These are phyloP conservation scores for Amphiprion ocellaris DNA, from an alignment of 2,113 vertebrate genomes.

Conservation along the genomic window DNA sequence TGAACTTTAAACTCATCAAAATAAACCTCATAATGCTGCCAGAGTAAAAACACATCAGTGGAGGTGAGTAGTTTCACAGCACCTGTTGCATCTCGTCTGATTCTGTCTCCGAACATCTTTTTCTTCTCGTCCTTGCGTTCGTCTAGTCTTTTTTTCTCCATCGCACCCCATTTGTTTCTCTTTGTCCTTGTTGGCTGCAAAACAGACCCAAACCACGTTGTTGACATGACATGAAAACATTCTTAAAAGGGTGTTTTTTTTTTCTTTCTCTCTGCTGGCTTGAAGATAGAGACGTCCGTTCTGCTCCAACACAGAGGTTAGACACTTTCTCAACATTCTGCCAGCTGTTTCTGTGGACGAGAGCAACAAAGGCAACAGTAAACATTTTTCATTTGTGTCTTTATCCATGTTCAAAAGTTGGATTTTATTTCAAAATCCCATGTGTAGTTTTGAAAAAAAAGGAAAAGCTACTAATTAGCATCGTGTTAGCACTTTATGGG, in stretches of 20 bases:
- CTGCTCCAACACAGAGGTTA: slow-evolving; percentile 14
- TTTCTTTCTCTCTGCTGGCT: slow-evolving; percentile 38
- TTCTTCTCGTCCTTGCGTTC: slow-evolving; percentile 21
- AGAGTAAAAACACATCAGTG: slow-evolving; percentile 21
- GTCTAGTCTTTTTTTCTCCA: slow-evolving; percentile 13
- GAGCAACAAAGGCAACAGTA: background rate
- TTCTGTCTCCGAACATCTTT: background rate
- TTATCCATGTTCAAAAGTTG: background rate
- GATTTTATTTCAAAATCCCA: too few species aligned
- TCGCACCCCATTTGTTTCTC: slow-evolving; percentile 25
- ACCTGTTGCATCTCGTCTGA: background rate
- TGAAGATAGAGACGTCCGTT: slow-evolving; percentile 33
- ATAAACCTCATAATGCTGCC: background rate
- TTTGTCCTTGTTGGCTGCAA: slow-evolving; percentile 19
- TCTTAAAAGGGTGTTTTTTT: background rate
- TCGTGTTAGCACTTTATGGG: too few species aligned
- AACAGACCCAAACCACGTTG: slow-evolving; percentile 1
- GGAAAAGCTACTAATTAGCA: too few species aligned
- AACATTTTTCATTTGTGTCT: background rate
- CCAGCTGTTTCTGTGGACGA: slow-evolving; percentile 21
- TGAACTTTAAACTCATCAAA: slow-evolving; percentile 11
- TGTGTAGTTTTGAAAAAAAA: too few species aligned
- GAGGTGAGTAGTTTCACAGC: slow-evolving; percentile 15
- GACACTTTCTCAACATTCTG: background rate
- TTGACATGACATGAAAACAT: slow-evolving; percentile 31